Evolutionary conservation across 2,113 vertebrate species (phyloP), one percentile per base, ranked within the genome.

Genomic region (Carollia perspicillata): DNA sequence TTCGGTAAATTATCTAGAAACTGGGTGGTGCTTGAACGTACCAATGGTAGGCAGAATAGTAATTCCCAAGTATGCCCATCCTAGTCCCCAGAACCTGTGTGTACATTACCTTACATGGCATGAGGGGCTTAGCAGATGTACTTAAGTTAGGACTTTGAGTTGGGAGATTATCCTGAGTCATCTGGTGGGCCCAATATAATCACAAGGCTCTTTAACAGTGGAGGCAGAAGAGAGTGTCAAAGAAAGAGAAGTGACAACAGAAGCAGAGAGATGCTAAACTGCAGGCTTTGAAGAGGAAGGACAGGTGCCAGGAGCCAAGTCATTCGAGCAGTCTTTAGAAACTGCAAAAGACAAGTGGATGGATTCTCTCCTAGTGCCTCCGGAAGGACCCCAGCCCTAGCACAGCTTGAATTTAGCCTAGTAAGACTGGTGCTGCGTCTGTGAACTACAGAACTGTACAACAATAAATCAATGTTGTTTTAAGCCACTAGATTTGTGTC

Each of bases 1-100:
- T 89, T 71, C 44, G 44, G 8, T 53, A 58, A 63, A 84, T 80
- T 81, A 89, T 95, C 81, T 84, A 49, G 68, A 92, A 83, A 87
- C 4, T 83, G 49, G 37, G 63, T 28, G 90, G 49, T n/a, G 18
- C 72, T 72, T 63, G 35, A 89, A 85, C 47, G 37, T 35, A 63
- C 17, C 22, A 11, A 7, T 22, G 26, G 40, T 12, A 68, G 79
- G 40, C 37, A 96, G 58, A 60, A 55, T 33, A 37, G 55, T 0
- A 35, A 8, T 53, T 26, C 23, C 60, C 33, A 66, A 44, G 5
- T 14, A 72, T 35, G 26, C 22, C 37, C 60, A 10, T 53, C 55
- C 42, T 88, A 55, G 84, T 47, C 53, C 66, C 55, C 33, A 37
- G 30, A 77, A 80, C 23, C 8, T 55, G 2, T 71, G 68, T 66